Percentiles rank a stretch among this genome's conserved stretches.
phyloP scores from a whole-genome alignment of 2,113 vertebrate species.

The Podocnemis expansa region DNA sequence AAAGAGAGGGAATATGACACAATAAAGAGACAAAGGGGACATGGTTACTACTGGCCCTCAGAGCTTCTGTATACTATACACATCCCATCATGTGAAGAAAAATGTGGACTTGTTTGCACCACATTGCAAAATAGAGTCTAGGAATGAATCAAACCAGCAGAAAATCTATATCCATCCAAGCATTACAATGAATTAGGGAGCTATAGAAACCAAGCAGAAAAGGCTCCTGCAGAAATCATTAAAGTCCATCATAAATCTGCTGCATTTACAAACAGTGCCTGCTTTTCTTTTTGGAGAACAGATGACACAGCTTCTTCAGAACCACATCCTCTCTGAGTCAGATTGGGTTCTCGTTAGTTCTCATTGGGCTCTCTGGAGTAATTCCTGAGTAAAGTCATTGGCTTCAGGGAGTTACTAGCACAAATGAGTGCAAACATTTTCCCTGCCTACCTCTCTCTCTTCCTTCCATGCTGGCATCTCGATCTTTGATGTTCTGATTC shows the following conservation, averaged over 20 bases:
- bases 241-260: background rate
- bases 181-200: rapidly evolving
- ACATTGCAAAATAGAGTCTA: background rate
- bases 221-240: background rate
- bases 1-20: background rate
- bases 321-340: background rate
- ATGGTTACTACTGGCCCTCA: rapidly evolving
- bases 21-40: background rate
- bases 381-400: background rate
- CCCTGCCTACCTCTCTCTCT: background rate
- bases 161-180: background rate
- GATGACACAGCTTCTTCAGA: background rate
- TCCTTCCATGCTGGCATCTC: background rate
- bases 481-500: background rate
- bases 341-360: background rate
- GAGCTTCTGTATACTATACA: background rate
- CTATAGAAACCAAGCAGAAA: background rate
- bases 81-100: background rate
- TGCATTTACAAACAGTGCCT: background rate
- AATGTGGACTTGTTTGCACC: background rate
- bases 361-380: background rate
- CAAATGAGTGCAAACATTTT: background rate
- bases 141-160: rapidly evolving
- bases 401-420: background rate
- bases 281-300: background rate